Conservation (phyloP, 2,113 vertebrate genomes). For the Hypomesus transpacificus region DNA sequence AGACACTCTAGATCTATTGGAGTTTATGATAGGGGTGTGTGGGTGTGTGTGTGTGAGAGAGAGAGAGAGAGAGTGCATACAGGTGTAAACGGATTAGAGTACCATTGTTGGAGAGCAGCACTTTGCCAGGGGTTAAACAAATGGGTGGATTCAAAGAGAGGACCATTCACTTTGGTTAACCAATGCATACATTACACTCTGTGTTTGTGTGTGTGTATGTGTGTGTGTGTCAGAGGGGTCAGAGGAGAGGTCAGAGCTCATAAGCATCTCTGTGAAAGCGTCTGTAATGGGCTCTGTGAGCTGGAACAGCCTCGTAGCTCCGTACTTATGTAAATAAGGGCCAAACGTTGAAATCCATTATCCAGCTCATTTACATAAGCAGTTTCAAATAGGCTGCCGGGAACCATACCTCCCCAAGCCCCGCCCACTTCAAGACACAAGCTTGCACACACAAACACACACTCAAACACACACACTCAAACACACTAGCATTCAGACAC, state of each 20-base stretch:
- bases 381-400: conserved; percentile 65
- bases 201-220: conserved; percentile 50
- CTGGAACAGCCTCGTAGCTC: conserved; percentile 76
- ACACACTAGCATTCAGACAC: conserved; percentile 27
- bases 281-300: conserved; percentile 79
- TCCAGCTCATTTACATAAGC: conserved; percentile 82
- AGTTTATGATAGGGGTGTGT: conserved; percentile 1
- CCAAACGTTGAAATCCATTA: conserved; percentile 81
- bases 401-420: conserved; percentile 10
- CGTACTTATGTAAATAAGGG: conserved; percentile 83
- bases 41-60: no score
- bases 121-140: conserved; percentile 55
- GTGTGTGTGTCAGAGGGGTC: conserved; percentile 56
- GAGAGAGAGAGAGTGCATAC: background rate
- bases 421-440: conserved; percentile 25
- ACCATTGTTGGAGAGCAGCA: conserved; percentile 9
- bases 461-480: background rate
- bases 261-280: conserved; percentile 57
- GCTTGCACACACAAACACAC: conserved; percentile 26
- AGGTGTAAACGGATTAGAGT: conserved; percentile 24
- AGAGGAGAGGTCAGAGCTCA: conserved; percentile 60
- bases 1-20: conserved; percentile 4
- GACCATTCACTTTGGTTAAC: conserved; percentile 43
- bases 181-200: conserved; percentile 60
- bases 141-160: conserved; percentile 49